Percentiles rank a stretch among this genome's conserved stretches.
Conservation (phyloP, 2,113 vertebrate species). For the Corythaeola cristata region DNA sequence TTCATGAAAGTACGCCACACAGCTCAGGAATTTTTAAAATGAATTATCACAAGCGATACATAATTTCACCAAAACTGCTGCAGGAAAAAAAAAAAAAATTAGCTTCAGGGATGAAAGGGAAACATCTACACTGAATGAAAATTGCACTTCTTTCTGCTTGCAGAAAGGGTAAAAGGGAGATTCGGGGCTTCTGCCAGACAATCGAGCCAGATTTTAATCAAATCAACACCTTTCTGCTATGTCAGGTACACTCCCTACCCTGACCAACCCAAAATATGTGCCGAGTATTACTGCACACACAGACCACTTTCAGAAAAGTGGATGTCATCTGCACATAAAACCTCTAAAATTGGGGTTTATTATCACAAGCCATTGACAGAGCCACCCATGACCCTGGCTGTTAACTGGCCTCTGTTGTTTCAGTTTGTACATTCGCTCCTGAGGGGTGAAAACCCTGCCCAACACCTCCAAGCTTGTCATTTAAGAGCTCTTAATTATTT, state of each 20-base stretch:
- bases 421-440: background rate
- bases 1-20: conserved; percentile 84
- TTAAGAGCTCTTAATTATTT: background rate
- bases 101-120: conserved; percentile 75
- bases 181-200: conserved; percentile 15
- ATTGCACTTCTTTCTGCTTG: conserved; percentile 50
- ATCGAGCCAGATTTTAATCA: conserved; percentile 43
- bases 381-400: background rate
- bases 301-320: background rate
- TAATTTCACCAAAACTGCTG: conserved; percentile 83
- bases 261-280: background rate
- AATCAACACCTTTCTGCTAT: conserved; percentile 39
- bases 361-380: background rate
- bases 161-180: conserved; percentile 36
- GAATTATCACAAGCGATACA: conserved; percentile 85
- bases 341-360: background rate
- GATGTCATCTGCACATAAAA: background rate
- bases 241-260: background rate
- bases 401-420: background rate
- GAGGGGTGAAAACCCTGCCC: background rate
- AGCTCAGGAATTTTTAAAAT: conserved; percentile 88
- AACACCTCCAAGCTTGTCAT: background rate
- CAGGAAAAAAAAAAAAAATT: conserved; percentile 65
- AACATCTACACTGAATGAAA: conserved; percentile 74
- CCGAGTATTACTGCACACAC: background rate